Percentiles rank a stretch among this genome's conserved stretches.
phyloP scores from a whole-genome alignment of 2,888 invertebrate genomes.

The Cheilosia grossa region DNA sequence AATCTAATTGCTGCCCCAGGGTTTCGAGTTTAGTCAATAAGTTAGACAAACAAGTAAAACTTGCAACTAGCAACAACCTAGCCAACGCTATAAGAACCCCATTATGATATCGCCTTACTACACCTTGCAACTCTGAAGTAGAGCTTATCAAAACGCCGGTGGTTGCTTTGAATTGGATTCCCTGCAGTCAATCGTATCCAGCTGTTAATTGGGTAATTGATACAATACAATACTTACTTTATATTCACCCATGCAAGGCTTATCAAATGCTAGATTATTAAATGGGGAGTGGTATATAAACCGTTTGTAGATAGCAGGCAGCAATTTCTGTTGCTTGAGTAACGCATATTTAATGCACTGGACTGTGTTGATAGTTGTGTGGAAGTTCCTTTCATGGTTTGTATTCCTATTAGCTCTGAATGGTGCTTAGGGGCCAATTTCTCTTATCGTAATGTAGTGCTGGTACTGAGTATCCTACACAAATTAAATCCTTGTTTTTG shows the following conservation, averaged over 20 bases:
- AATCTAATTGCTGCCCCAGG: slow-evolving; percentile 37
- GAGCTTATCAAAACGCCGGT: slow-evolving; percentile 37
- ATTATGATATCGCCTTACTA: slow-evolving; percentile 14
- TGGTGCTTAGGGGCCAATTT: too few species aligned
- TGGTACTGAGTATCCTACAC: too few species aligned
- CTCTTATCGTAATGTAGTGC: too few species aligned
- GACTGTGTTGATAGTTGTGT: too few species aligned
- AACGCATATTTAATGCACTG: too few species aligned
- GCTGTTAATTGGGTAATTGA: slow-evolving; percentile 48
- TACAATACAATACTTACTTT: slow-evolving; percentile 45
- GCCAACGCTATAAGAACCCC: slow-evolving; percentile 22
- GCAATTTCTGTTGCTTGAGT: not conserved
- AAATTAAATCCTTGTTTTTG: too few species aligned
- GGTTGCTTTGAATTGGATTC: slow-evolving; percentile 3
- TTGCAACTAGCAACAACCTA: slow-evolving; percentile 23
- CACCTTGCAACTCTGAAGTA: slow-evolving; percentile 2
- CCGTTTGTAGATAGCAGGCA: not conserved
- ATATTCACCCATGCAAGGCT: slow-evolving; percentile 27
- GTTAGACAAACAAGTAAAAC: not conserved
- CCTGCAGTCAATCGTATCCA: slow-evolving; percentile 32
- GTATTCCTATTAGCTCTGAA: too few species aligned
- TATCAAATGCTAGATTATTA: slow-evolving; percentile 28
- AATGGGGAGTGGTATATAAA: slow-evolving; percentile 18
- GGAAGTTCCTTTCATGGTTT: too few species aligned
- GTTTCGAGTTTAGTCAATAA: slow-evolving; percentile 21